Conservation (phyloP, 1,140 invertebrate genomes). For the Probaryconus sp. region DNA sequence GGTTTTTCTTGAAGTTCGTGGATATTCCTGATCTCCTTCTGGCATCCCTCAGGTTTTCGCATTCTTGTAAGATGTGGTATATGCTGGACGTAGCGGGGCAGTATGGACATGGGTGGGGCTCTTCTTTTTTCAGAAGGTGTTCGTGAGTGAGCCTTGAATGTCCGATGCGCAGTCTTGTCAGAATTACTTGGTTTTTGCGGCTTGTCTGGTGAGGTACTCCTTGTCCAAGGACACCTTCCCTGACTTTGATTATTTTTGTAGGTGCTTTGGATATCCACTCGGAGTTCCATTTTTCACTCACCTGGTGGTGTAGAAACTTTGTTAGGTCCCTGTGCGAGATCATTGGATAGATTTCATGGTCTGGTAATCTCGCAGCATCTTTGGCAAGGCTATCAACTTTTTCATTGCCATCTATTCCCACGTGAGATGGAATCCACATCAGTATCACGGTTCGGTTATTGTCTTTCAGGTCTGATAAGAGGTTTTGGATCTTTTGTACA, state of each 20-base stretch:
- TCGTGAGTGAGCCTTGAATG: neutral
- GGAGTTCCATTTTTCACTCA: neutral
- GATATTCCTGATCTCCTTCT: too few relatives aligned
- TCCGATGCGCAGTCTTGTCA: neutral
- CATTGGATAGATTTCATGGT: too few relatives aligned
- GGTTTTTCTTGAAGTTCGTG: too few relatives aligned
- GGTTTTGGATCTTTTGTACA: conserved; percentile 1
- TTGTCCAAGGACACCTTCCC: neutral
- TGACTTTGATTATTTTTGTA: neutral
- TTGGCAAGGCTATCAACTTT: neutral
- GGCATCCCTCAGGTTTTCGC: too few relatives aligned
- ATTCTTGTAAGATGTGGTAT: too few relatives aligned
- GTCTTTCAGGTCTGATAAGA: neutral
- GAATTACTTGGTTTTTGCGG: neutral
- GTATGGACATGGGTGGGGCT: too few relatives aligned
- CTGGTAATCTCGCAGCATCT: neutral
- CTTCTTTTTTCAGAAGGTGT: too few relatives aligned
- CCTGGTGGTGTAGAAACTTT: neutral
- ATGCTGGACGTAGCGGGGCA: too few relatives aligned
- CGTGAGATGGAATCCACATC: too few relatives aligned
- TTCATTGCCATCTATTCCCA: too few relatives aligned
- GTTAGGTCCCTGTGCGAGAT: neutral
- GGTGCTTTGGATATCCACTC: neutral
- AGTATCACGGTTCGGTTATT: too few relatives aligned
- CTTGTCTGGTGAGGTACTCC: neutral